These are phyloP conservation scores for Neotoma lepida DNA, from an alignment of 2,113 vertebrate species.

Conservation along the genomic window DNA sequence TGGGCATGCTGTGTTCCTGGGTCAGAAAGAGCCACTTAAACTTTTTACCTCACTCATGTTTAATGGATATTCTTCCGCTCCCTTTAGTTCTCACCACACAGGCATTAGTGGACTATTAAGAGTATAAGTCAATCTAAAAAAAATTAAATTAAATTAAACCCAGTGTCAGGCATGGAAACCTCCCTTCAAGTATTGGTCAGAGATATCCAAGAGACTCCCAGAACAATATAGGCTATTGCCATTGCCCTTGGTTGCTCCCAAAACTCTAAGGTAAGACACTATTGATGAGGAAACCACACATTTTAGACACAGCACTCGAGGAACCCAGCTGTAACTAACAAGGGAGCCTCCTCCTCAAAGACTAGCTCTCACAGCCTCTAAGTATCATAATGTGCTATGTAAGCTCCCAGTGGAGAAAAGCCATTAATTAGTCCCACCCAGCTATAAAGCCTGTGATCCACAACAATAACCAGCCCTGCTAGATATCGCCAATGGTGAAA, in stretches of 20 bases:
- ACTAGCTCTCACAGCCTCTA: not conserved
- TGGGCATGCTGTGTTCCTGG: not conserved
- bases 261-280: not conserved
- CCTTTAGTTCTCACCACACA: not conserved
- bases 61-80: not conserved
- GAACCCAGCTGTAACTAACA: not conserved
- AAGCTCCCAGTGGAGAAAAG: not conserved
- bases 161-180: not conserved
- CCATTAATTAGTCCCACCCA: not conserved
- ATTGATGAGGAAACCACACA: not conserved
- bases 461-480: not conserved
- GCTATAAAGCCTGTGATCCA: not conserved
- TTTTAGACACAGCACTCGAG: not conserved
- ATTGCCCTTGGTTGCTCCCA: not conserved
- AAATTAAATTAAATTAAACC: not conserved
- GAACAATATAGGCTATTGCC: not conserved
- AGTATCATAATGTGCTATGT: not conserved
- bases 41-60: not conserved
- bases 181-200: not conserved
- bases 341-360: not conserved
- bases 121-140: not conserved
- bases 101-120: not conserved
- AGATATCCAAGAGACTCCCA: not conserved
- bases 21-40: slow-evolving; percentile 19
- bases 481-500: not conserved